Evolutionary conservation across 1,140 invertebrate species (phyloP), one percentile per base, ranked within the genome.

Genomic region (Eueides isabella): DNA sequence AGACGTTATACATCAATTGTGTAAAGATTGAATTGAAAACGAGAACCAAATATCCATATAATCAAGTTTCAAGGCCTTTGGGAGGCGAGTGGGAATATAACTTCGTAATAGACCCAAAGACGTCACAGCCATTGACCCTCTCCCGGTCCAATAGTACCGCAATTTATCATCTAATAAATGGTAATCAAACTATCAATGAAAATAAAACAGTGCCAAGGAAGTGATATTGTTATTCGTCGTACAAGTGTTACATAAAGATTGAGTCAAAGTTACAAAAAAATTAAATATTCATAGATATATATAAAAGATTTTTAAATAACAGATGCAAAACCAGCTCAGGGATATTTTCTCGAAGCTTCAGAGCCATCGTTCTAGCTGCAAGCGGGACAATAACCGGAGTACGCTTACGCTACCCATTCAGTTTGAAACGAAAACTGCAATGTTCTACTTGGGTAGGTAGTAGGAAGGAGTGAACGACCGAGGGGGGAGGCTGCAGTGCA

Each of bases 401-500:
- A 82, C 83, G 80, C 86, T 81, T 80, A 85, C 86, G 76, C 75
- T 77, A 70, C 74, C 74, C 84, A 84, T 88, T 86, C 84, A 87
- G 83, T 77, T 77, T 83, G 77, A 82, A 86, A 82, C 82, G 80
- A 85, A 84, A 86, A 81, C 78, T 86, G 81, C 82, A 86, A 77
- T 79, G 78, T 72, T 80, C 80, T 78, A 82, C 79, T 79, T 77
- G 67, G 78, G 75, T 83, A 74, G 70, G 78, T 77, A 80, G 81
- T 80, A 80, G 82, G 76, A 85, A 82, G 81, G 78, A 75, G 78
- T 88, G 80, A 90, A 89, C 75, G 88, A 90, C 81, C 88, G 62
- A 70, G 79, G 75, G 75, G 76, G 80, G 75, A 74, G 72, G 61
- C 48, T 75, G 61, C 73, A 41, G 23, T 74, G 67, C 44, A 67